These are phyloP conservation scores for Bimastos eiseni DNA, from an alignment of 2,888 invertebrate genomes.

Conservation along the genomic window DNA sequence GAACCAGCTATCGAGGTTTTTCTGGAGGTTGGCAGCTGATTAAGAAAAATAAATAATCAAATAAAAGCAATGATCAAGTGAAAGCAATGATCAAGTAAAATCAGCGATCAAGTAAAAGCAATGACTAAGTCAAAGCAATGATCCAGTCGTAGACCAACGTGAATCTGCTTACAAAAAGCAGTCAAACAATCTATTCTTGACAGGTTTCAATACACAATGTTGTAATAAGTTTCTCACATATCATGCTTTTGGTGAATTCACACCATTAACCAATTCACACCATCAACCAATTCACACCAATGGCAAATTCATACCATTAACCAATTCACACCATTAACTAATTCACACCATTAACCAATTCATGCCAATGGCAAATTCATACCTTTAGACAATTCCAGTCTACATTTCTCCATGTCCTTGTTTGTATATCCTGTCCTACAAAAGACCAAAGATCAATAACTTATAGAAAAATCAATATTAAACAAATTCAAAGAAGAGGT, in stretches of 20 bases:
- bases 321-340: too few relatives aligned
- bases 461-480: background rate
- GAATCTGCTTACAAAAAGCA: too few relatives aligned
- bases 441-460: conserved; percentile 24
- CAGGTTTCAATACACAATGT: background rate
- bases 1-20: conserved; percentile 57
- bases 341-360: too few relatives aligned
- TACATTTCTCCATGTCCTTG: conserved; percentile 60
- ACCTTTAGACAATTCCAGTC: conserved; percentile 52
- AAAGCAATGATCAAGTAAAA: too few relatives aligned
- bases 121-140: too few relatives aligned
- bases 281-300: conserved; percentile 44
- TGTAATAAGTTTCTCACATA: background rate
- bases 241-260: background rate
- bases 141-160: too few relatives aligned
- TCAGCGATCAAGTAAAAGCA: too few relatives aligned
- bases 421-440: conserved; percentile 61
- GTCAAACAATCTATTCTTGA: too few relatives aligned
- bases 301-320: conserved; percentile 43
- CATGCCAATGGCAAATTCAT: conserved; percentile 9
- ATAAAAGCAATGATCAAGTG: too few relatives aligned
- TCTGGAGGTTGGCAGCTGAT: conserved; percentile 50
- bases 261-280: too few relatives aligned
- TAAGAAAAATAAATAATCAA: background rate
- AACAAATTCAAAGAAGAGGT: background rate